Evolutionary conservation across 2,113 vertebrate genomes (phyloP), one percentile per base, ranked within the genome.

Genomic region (Electrona antarctica): DNA sequence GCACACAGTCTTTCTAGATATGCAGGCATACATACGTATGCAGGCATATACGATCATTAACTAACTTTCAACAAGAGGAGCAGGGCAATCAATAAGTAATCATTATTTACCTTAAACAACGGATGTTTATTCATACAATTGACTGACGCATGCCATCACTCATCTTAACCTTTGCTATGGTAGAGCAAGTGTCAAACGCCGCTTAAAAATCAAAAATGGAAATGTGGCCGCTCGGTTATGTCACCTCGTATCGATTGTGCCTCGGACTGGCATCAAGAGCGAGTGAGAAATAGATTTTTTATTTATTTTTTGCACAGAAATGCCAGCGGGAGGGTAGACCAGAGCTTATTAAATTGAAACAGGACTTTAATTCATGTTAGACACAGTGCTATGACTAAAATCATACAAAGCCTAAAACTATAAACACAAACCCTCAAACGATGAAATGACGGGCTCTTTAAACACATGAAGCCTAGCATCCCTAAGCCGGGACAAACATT

Each of bases 121-220:
- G 7, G 58, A 65, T 73, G 75, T 82, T 82, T 77, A 75, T 73
- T 67, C 62, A 69, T 48, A 58, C 12, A n/a, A 61, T 64, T 61
- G 61, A 77, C 52, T 55, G 28, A 69, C 58, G 49, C 59, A 50
- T 13, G 8, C 28, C 15, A 81, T 89, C 81, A 81, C 72, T 89
- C 82, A 85, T 59, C 71, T 58, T 89, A 85, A 87, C 85, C 81
- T 90, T 88, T 88, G 56, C 41, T 71, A 81, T 52, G 63, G 56
- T 56, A 61, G 76, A 58, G 41, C 50, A 63, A 58, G 41, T 67
- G 76, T 85, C 79, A 85, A 74, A 69, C 15, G 64, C 59, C 51
- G 56, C 49, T 71, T 21, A 71, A 64, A 78, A 85, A 84, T 80
- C 72, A 73, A 79, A 89, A 81, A 87, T 84, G 81, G 68, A 83